A percentile compares a stretch with the other conserved stretches of the same genome.
phyloP scores from a whole-genome alignment of 2,797 vertebrate genomes.

The Caiman crocodilus region DNA sequence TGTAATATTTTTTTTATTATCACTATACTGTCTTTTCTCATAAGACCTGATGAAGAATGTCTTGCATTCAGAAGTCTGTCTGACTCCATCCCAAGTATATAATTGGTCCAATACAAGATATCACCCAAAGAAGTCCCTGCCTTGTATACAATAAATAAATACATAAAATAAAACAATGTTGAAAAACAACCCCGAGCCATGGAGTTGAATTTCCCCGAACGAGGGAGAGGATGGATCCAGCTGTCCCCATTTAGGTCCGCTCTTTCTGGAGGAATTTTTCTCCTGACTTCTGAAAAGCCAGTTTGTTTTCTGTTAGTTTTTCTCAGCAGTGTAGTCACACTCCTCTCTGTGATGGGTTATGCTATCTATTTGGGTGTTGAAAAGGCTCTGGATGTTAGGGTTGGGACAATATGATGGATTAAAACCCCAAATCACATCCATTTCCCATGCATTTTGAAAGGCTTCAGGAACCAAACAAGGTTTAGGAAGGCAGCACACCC shows the following conservation, averaged over 20 bases:
- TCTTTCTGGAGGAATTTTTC: not conserved
- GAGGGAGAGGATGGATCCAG: not conserved
- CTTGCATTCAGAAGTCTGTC: no score
- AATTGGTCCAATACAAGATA: no score
- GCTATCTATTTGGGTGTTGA: not conserved
- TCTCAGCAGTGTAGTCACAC: not conserved
- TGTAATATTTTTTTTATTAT: no score
- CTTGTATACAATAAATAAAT: no score
- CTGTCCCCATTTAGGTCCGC: not conserved
- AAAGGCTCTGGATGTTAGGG: no score
- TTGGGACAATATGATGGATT: not conserved
- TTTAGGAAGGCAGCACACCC: not conserved
- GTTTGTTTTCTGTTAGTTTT: not conserved
- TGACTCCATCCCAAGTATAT: no score
- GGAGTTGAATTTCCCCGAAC: not conserved
- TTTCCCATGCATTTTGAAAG: fast-evolving
- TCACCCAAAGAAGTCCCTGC: no score
- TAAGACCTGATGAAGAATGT: no score
- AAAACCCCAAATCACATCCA: not conserved
- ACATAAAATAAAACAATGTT: no score
- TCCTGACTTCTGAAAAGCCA: not conserved
- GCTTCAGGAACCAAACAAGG: fast-evolving
- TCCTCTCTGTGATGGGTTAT: fast-evolving
- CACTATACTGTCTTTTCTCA: no score
- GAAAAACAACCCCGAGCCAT: not conserved